phyloP scores from a whole-genome alignment of 2,888 invertebrate genomes.

The Bombyx huttoni region DNA sequence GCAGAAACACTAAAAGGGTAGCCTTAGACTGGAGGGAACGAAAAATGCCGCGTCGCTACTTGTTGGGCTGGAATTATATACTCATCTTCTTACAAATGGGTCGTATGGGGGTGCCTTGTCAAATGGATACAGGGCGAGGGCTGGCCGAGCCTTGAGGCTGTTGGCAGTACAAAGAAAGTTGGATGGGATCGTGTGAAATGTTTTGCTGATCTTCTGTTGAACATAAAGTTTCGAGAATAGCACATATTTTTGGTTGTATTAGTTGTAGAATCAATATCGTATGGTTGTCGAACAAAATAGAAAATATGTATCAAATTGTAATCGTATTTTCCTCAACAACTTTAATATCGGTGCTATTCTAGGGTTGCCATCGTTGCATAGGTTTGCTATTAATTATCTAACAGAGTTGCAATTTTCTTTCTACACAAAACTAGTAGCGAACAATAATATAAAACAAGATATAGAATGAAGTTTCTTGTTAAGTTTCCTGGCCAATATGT shows the following conservation, averaged over 20 bases:
- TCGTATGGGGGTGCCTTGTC: constrained; percentile 51
- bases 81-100: constrained; percentile 62
- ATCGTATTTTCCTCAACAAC: no score
- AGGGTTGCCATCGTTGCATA: no score
- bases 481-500: constrained; percentile 47
- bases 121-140: constrained; percentile 35
- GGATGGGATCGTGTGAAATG: constrained; percentile 18
- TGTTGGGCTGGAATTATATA: constrained; percentile 54
- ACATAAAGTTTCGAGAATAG: constrained; percentile 3
- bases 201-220: neutral
- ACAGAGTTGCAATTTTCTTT: no score
- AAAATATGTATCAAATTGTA: no score
- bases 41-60: constrained; percentile 44
- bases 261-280: neutral
- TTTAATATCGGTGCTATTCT: no score
- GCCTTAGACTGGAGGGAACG: constrained; percentile 33
- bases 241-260: neutral
- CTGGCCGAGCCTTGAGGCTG: constrained; percentile 31
- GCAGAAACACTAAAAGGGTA: constrained; percentile 9
- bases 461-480: constrained; percentile 39
- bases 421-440: no score
- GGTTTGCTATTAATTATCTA: no score
- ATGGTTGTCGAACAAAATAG: no score
- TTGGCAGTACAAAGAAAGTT: constrained; percentile 37
- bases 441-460: constrained; percentile 16